Conservation (phyloP, 1,140 invertebrate genomes). For the Pentalonia nigronervosa region DNA sequence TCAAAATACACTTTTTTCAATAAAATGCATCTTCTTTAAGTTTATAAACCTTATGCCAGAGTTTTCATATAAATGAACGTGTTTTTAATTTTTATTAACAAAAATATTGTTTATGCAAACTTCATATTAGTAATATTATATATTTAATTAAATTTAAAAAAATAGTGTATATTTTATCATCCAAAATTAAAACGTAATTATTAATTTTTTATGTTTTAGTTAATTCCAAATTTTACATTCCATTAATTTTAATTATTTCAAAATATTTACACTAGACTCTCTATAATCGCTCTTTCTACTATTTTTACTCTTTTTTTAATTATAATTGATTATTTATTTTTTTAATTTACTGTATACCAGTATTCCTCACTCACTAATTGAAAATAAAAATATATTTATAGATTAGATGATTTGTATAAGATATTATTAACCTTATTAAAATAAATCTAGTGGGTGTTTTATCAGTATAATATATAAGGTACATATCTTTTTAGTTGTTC, state of each 20-base stretch:
- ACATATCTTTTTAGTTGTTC: not conserved
- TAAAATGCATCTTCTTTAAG: no score
- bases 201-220: not conserved
- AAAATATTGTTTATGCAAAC: no score
- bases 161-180: not conserved
- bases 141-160: not conserved
- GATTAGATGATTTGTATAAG: not conserved
- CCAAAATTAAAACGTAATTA: not conserved
- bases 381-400: not conserved
- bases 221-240: not conserved
- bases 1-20: not conserved
- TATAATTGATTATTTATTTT: not conserved
- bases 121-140: not conserved
- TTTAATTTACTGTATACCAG: not conserved
- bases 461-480: not conserved
- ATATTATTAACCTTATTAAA: not conserved
- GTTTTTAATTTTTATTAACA: no score
- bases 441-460: not conserved
- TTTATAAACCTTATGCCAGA: no score
- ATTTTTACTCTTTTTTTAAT: not conserved
- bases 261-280: not conserved
- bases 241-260: not conserved
- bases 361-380: not conserved
- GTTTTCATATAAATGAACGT: no score
- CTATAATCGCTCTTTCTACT: not conserved